Evolutionary conservation across 2,888 invertebrate genomes (phyloP).

Genomic region (Synergus gifuensis): DNA sequence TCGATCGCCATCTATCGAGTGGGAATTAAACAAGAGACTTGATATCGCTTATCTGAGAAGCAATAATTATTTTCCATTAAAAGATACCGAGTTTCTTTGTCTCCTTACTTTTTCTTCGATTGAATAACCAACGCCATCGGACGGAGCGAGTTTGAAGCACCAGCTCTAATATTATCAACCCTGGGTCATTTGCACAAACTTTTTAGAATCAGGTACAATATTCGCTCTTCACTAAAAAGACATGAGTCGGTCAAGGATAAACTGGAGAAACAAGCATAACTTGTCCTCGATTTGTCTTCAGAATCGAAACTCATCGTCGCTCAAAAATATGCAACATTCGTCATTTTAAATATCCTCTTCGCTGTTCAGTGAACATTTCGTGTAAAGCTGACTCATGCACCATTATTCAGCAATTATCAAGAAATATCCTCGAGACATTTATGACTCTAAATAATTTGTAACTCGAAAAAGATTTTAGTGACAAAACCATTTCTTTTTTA

Average conservation of each 20-base stretch:
- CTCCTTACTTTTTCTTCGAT: conserved; percentile 17
- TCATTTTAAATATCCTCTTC: not conserved
- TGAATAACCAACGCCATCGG: conserved; percentile 35
- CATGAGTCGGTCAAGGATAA: conserved; percentile 5
- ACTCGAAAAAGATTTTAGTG: not conserved
- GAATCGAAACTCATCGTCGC: not conserved
- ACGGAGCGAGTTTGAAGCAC: conserved; percentile 3
- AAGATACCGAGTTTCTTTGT: conserved; percentile 26
- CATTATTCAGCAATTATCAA: not conserved
- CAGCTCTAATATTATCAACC: conserved; percentile 17
- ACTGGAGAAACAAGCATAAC: not conserved
- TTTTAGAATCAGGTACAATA: not conserved
- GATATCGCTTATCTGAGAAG: conserved; percentile 17
- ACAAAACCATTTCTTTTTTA: not conserved
- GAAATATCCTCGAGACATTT: not conserved
- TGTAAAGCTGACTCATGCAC: not conserved
- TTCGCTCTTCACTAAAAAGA: not conserved
- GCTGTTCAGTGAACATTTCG: not conserved
- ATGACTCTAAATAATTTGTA: not conserved
- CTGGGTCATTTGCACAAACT: conserved; percentile 1
- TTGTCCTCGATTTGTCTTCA: not conserved
- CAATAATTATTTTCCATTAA: conserved; percentile 30
- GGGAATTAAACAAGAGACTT: not conserved
- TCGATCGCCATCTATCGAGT: conserved; percentile 18
- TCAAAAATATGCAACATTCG: not conserved